These are phyloP conservation scores for Temnothorax curvispinosus DNA, from an alignment of 1,140 invertebrate genomes.

Conservation along the genomic window DNA sequence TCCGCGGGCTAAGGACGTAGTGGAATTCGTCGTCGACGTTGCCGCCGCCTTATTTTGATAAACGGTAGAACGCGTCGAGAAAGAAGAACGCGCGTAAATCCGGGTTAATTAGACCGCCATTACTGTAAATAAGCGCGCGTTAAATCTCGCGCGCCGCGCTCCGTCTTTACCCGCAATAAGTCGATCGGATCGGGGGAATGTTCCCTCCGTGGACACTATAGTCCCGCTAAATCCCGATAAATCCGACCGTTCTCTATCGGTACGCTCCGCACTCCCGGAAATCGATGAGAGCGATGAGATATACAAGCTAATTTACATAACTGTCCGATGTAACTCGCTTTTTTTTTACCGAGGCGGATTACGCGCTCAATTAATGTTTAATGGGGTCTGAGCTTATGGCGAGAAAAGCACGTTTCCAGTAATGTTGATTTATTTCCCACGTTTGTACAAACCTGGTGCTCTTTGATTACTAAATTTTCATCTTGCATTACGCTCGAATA, in stretches of 20 bases:
- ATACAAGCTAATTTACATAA: conserved; percentile 43
- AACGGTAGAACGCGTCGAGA: conserved; percentile 3
- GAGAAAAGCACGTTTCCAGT: neutral
- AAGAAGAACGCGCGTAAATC: conserved; percentile 36
- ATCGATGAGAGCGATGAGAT: conserved; percentile 40
- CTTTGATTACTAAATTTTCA: neutral
- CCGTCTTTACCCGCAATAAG: conserved; percentile 49
- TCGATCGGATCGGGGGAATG: conserved; percentile 11
- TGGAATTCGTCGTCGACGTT: conserved; percentile 4
- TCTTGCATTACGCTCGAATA: neutral
- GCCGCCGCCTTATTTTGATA: conserved; percentile 47
- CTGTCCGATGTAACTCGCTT: conserved; percentile 33
- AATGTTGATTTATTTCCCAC: conserved; percentile 15
- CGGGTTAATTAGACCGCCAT: conserved; percentile 60
- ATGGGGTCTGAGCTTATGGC: conserved; percentile 30
- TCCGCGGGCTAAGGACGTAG: neutral
- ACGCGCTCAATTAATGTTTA: conserved; percentile 52
- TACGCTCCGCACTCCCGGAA: neutral
- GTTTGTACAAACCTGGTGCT: neutral
- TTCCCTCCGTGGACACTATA: conserved; percentile 27
- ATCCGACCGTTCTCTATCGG: conserved; percentile 46
- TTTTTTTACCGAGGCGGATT: conserved; percentile 25
- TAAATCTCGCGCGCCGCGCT: conserved; percentile 6
- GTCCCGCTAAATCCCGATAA: conserved; percentile 54
- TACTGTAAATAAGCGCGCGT: conserved; percentile 56